Percentiles rank a stretch among this genome's conserved stretches.
Conservation (phyloP, 2,888 invertebrate genomes). For the Parapristionchus giblindavisi region DNA sequence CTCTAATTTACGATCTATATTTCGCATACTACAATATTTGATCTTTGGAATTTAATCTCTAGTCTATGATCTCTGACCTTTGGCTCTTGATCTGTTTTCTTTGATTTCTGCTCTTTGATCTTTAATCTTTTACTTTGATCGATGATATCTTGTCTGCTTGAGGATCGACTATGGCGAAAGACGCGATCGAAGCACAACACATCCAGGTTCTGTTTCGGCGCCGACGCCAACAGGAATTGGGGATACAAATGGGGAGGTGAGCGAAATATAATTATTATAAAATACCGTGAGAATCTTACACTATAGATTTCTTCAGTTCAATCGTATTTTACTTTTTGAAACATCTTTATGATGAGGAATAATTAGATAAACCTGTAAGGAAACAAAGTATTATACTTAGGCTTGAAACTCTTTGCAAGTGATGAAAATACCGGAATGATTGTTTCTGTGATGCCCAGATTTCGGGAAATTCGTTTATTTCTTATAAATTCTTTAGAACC, state of each 20-base stretch:
- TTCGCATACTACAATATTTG: slow-evolving; percentile 50
- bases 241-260: slow-evolving; percentile 66
- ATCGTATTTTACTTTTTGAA: no score
- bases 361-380: no score
- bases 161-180: slow-evolving; percentile 69
- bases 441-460: background rate
- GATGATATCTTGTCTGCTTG: slow-evolving; percentile 1
- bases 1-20: background rate
- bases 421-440: background rate
- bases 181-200: slow-evolving; percentile 63
- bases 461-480: no score
- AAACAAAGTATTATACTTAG: no score
- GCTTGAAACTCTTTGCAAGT: background rate
- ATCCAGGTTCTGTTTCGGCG: slow-evolving; percentile 67
- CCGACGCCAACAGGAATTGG: slow-evolving; percentile 69
- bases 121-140: background rate
- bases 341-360: no score
- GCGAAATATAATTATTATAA: background rate
- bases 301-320: no score
- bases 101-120: background rate
- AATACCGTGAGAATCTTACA: no score
- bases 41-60: slow-evolving; percentile 41
- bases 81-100: background rate
- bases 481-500: no score
- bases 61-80: background rate